A percentile compares a stretch with the other conserved stretches of the same genome.
phyloP scores from a whole-genome alignment of 2,888 invertebrate species.

The Hemistola chrysoprasaria region DNA sequence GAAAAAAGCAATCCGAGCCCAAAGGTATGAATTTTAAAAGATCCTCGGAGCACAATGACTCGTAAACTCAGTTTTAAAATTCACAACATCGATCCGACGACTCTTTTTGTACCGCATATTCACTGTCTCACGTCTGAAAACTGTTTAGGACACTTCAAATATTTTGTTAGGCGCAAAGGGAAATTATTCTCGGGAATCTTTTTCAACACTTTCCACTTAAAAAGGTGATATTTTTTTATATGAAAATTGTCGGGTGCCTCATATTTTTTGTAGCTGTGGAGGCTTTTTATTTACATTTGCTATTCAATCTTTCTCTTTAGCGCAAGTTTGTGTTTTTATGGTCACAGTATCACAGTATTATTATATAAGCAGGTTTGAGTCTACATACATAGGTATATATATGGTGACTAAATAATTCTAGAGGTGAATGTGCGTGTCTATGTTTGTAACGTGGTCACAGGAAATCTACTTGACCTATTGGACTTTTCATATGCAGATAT shows the following conservation, averaged over 20 bases:
- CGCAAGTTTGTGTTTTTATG: too few species aligned
- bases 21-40: conserved; percentile 31
- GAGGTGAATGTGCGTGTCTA: too few species aligned
- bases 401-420: too few species aligned
- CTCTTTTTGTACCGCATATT: conserved; percentile 11
- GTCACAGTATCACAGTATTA: too few species aligned
- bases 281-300: conserved; percentile 7
- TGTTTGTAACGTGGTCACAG: too few species aligned
- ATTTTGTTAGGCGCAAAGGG: conserved; percentile 20
- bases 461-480: too few species aligned
- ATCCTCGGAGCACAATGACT: conserved; percentile 26
- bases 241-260: conserved; percentile 7
- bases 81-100: conserved; percentile 17
- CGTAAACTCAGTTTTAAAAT: conserved; percentile 33
- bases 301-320: too few species aligned
- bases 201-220: neutral
- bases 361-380: too few species aligned
- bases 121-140: conserved; percentile 9
- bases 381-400: too few species aligned
- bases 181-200: conserved; percentile 2
- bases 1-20: conserved; percentile 15
- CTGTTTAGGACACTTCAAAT: conserved; percentile 23
- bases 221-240: neutral
- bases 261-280: conserved; percentile 15
- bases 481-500: too few species aligned